Evolutionary conservation across 2,113 vertebrate species (phyloP).

Genomic region (Thunnus thynnus): DNA sequence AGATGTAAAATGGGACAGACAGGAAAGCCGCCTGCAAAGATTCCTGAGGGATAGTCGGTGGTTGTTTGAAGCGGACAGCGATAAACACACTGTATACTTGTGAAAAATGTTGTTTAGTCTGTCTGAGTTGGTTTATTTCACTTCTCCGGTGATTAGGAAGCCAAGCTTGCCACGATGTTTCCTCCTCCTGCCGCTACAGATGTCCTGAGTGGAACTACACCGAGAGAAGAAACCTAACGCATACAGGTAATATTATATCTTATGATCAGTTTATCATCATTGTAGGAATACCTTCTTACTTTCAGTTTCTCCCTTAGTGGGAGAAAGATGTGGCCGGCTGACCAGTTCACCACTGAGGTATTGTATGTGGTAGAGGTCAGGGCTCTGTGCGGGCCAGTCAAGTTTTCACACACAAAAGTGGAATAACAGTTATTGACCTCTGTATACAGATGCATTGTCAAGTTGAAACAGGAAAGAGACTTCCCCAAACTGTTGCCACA

Average conservation of each 20-base stretch:
- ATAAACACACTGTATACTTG: not conserved
- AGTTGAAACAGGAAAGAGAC: too few species aligned
- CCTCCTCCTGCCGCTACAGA: not conserved
- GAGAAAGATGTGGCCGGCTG: not conserved
- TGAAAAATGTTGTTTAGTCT: not conserved
- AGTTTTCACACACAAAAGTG: too few species aligned
- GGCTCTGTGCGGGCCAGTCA: too few species aligned
- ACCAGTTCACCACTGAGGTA: too few species aligned
- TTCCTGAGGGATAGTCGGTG: not conserved
- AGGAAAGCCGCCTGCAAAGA: not conserved
- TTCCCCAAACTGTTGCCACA: too few species aligned
- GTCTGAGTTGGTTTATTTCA: constrained; percentile 1
- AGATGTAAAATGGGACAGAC: not conserved
- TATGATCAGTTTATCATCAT: not conserved
- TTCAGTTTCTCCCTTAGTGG: not conserved
- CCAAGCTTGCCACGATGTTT: not conserved
- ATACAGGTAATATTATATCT: not conserved
- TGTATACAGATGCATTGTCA: too few species aligned
- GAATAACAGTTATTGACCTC: too few species aligned
- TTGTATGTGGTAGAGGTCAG: too few species aligned
- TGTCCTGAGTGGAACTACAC: not conserved
- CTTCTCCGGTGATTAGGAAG: not conserved
- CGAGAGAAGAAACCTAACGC: not conserved
- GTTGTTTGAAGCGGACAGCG: not conserved
- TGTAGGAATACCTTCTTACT: not conserved